Conservation (phyloP, 1,140 invertebrate species). For the Drosophila ercepeae region DNA sequence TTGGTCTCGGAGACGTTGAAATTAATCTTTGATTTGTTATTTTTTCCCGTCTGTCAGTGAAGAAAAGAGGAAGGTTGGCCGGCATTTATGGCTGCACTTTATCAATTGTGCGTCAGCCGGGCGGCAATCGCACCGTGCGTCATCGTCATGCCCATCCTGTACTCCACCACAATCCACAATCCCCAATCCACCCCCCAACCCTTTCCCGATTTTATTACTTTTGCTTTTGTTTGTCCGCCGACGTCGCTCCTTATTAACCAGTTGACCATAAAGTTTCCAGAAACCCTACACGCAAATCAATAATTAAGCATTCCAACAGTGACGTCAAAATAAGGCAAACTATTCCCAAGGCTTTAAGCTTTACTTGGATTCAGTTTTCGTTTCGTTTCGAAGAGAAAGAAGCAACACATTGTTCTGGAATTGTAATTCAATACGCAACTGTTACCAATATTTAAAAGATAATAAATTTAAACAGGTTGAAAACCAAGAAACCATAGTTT, state of each 20-base stretch:
- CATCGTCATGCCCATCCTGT: constrained; percentile 39
- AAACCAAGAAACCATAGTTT: neutral
- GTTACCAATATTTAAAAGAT: too few species aligned
- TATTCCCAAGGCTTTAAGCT: neutral
- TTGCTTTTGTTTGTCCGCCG: constrained; percentile 44
- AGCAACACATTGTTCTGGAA: too few species aligned
- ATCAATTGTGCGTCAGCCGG: constrained; percentile 64
- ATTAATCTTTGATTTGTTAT: constrained; percentile 8
- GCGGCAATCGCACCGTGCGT: constrained; percentile 52
- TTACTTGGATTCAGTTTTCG: neutral
- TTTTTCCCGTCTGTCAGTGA: constrained; percentile 3
- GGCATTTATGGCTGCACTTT: constrained; percentile 63
- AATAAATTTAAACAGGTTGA: too few species aligned
- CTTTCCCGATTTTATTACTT: constrained; percentile 40
- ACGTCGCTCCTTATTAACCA: constrained; percentile 52
- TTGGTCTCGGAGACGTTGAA: neutral
- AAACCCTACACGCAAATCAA: constrained; percentile 57
- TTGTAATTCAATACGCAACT: too few species aligned
- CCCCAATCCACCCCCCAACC: neutral
- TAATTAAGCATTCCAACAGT: constrained; percentile 48
- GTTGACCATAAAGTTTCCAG: constrained; percentile 62
- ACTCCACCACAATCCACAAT: too few species aligned
- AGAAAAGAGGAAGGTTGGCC: constrained; percentile 7
- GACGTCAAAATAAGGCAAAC: constrained; percentile 23
- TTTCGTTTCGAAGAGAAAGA: too few species aligned